These are phyloP conservation scores for Numida meleagris DNA, from an alignment of 2,113 vertebrate species.

Conservation along the genomic window DNA sequence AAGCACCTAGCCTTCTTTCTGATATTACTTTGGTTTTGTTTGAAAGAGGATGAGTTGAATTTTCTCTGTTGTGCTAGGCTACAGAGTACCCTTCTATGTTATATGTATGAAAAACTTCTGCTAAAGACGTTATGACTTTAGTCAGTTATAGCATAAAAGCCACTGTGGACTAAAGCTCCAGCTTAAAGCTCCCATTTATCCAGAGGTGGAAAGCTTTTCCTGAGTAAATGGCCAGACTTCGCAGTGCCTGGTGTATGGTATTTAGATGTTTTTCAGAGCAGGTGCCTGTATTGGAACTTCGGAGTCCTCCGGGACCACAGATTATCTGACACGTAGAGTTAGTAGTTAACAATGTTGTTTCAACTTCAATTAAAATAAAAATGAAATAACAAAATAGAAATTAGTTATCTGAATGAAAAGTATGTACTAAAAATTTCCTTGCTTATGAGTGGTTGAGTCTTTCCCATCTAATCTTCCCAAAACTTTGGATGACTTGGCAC, in stretches of 20 bases:
- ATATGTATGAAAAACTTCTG: not conserved
- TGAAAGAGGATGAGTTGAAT: not conserved
- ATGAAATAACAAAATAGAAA: not conserved
- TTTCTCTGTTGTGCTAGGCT: not conserved
- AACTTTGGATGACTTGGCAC: not conserved
- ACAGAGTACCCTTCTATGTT: not conserved
- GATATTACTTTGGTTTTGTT: not conserved
- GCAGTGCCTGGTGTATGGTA: accelerated
- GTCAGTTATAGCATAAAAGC: not conserved
- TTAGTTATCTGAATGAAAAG: not conserved
- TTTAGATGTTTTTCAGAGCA: not conserved
- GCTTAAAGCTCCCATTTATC: accelerated
- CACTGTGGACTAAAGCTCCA: not conserved
- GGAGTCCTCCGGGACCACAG: not conserved
- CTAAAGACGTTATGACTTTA: not conserved
- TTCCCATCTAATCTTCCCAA: not conserved
- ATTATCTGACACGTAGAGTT: not conserved
- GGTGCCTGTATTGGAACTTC: not conserved
- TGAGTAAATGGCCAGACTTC: not conserved
- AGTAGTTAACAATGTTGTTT: not conserved
- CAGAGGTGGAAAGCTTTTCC: not conserved
- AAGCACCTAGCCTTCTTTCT: not conserved
- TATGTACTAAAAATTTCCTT: not conserved
- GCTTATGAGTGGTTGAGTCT: not conserved
- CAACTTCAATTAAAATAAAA: not conserved